Evolutionary conservation across 2,113 vertebrate genomes (phyloP).

Genomic region (Peucedramus taeniatus): DNA sequence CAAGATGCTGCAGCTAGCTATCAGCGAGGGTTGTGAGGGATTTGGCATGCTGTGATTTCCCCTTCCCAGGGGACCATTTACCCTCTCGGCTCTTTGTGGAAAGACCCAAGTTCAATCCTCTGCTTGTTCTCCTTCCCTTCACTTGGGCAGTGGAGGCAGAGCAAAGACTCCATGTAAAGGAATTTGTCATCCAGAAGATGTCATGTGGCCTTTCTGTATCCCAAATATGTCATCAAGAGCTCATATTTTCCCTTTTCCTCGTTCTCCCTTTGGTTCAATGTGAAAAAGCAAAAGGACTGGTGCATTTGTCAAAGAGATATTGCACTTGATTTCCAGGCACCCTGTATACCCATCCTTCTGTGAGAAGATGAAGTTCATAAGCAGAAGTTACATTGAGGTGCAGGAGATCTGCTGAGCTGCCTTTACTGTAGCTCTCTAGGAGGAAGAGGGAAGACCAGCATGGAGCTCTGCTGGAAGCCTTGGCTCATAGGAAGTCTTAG

Average conservation of each 20-base stretch:
- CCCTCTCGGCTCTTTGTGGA: background rate
- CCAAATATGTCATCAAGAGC: constrained; percentile 35
- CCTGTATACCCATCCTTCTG: background rate
- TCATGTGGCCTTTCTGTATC: constrained; percentile 51
- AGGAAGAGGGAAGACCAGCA: background rate
- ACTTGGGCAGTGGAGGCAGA: constrained; percentile 1
- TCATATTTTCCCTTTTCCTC: background rate
- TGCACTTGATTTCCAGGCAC: background rate
- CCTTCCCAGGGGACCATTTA: background rate
- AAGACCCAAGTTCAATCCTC: background rate
- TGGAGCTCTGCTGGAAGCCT: constrained; percentile 10
- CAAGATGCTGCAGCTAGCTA: constrained; percentile 97
- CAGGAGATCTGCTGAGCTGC: constrained; percentile 1
- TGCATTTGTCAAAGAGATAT: background rate
- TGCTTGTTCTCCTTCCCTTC: constrained; percentile 19
- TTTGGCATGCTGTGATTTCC: constrained; percentile 94
- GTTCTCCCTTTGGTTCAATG: constrained; percentile 1
- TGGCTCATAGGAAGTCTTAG: constrained; percentile 17
- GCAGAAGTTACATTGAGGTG: background rate
- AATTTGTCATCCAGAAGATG: constrained; percentile 49
- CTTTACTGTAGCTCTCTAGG: background rate
- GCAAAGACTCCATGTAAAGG: constrained; percentile 14
- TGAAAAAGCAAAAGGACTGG: constrained; percentile 14
- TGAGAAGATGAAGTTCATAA: constrained; percentile 10
- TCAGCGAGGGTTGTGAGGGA: constrained; percentile 97